Percentiles rank a stretch among this genome's conserved stretches.
These are phyloP conservation scores for Capitulum mitella DNA, from an alignment of 2,888 invertebrate species.

Conservation along the genomic window DNA sequence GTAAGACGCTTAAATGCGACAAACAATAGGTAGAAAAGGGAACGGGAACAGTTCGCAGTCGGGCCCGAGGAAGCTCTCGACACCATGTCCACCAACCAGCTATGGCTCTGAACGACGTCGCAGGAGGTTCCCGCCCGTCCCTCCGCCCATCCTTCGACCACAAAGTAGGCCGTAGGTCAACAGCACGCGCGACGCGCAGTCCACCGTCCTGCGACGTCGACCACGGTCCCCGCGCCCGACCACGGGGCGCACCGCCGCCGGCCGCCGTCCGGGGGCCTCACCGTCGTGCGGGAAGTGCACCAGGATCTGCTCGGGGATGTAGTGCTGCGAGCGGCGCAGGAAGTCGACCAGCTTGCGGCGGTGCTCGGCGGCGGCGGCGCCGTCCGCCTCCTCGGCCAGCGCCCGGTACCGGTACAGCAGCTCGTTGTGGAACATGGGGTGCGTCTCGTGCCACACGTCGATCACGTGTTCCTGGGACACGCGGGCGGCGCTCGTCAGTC, in stretches of 20 bases:
- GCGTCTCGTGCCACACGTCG: constrained; percentile 76
- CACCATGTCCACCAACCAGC: too few species aligned
- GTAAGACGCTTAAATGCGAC: too few species aligned
- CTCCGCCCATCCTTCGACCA: too few species aligned
- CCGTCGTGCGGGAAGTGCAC: constrained; percentile 73
- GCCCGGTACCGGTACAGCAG: constrained; percentile 83
- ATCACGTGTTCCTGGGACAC: constrained; percentile 86
- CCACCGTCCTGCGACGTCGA: too few species aligned
- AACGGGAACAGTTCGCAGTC: too few species aligned
- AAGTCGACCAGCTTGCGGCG: constrained; percentile 61
- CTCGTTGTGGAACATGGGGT: constrained; percentile 79
- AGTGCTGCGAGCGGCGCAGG: constrained; percentile 68
- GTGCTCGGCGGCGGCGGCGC: constrained; percentile 41
- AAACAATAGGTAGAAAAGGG: too few species aligned
- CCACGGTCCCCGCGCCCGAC: not conserved
- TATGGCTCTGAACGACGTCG: too few species aligned
- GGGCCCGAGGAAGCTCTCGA: too few species aligned
- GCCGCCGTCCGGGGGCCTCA: not conserved
- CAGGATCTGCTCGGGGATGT: constrained; percentile 77
- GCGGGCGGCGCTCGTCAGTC: too few species aligned
- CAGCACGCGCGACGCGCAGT: too few species aligned
- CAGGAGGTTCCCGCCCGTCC: too few species aligned
- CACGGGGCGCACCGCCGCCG: not conserved
- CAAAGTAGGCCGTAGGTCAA: too few species aligned
- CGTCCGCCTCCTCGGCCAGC: constrained; percentile 46